A percentile compares a stretch with the other conserved stretches of the same genome.
phyloP scores from a whole-genome alignment of 2,113 vertebrate species.

The Poeciliopsis occidentalis region DNA sequence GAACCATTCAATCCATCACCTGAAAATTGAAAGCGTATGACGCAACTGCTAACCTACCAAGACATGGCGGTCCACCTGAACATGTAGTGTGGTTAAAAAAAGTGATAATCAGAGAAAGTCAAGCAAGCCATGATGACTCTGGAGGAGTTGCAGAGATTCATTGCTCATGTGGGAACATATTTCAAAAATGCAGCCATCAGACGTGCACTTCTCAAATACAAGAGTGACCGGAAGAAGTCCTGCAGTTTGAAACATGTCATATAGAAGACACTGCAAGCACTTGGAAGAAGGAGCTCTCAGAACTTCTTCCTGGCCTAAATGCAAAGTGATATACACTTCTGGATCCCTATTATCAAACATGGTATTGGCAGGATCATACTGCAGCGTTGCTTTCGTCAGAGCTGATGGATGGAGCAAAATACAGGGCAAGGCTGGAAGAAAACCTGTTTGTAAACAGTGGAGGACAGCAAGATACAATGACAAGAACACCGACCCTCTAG shows the following conservation, averaged over 20 bases:
- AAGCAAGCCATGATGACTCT: not conserved
- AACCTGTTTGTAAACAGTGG: not conserved
- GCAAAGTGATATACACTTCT: no score
- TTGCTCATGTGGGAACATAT: not conserved
- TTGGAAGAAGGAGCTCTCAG: no score
- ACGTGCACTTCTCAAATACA: no score
- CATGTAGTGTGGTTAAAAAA: not conserved
- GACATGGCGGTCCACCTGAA: not conserved
- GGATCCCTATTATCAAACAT: no score
- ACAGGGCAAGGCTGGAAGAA: no score
- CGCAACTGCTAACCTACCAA: not conserved
- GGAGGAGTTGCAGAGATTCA: not conserved
- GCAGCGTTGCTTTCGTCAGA: no score
- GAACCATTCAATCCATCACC: not conserved
- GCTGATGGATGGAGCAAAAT: not conserved
- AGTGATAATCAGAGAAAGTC: not conserved
- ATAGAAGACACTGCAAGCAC: no score
- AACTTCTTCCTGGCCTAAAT: no score
- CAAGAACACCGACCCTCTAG: not conserved
- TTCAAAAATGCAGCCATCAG: not conserved
- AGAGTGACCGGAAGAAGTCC: no score
- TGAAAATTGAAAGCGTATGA: no score
- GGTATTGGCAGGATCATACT: no score
- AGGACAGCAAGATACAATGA: not conserved
- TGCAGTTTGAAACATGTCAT: no score